Evolutionary conservation across 2,797 vertebrate genomes (phyloP).

Genomic region (Melanotaenia parkinsoni): DNA sequence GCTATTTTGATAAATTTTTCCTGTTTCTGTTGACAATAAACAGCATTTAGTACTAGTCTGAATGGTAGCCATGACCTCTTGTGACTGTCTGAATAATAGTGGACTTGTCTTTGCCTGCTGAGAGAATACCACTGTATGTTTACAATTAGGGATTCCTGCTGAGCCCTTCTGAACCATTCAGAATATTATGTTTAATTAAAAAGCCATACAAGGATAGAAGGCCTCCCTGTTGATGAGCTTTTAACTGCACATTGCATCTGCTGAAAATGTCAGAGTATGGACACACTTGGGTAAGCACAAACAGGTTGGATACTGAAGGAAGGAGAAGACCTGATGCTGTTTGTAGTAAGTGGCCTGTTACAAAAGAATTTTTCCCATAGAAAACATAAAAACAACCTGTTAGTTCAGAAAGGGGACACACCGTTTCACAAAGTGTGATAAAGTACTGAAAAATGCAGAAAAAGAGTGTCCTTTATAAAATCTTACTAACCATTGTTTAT

Average conservation of each 20-base stretch:
- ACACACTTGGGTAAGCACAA: conserved; percentile 7
- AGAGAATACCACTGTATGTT: conserved; percentile 56
- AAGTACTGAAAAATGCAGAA: too few species aligned
- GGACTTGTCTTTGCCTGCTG: conserved; percentile 58
- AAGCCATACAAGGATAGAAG: conserved; percentile 17
- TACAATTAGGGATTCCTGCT: conserved; percentile 58
- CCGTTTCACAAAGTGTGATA: too few species aligned
- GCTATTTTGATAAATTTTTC: conserved; percentile 31
- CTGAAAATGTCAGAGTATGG: not conserved
- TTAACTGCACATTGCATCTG: not conserved
- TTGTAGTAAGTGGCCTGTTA: not conserved
- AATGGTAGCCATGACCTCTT: conserved; percentile 2
- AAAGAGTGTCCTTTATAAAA: too few species aligned
- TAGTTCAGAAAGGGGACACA: too few species aligned
- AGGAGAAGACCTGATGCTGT: not conserved
- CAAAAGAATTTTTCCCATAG: not conserved
- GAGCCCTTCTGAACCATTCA: conserved; percentile 17
- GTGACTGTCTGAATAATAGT: conserved; percentile 43
- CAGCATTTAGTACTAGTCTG: conserved; percentile 21
- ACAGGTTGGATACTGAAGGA: not conserved
- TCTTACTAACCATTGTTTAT: too few species aligned
- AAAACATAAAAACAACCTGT: not conserved
- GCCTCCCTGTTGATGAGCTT: not conserved
- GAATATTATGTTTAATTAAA: not conserved
- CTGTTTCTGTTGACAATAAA: conserved; percentile 30